Evolutionary conservation across 2,888 invertebrate genomes (phyloP).

Genomic region (Amphiduros pacificus): DNA sequence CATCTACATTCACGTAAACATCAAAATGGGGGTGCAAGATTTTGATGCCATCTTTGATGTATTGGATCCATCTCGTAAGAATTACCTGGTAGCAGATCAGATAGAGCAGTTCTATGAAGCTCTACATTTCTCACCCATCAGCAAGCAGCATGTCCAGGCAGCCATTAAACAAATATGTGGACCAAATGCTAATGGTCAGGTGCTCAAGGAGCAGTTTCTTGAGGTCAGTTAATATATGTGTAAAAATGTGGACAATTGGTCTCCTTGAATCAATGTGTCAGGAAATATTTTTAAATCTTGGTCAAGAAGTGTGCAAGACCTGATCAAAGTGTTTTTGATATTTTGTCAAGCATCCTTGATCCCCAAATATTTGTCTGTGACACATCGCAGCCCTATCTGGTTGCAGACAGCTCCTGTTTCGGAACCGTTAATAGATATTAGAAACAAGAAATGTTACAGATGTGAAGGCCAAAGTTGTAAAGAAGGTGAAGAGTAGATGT

Average conservation of each 20-base stretch:
- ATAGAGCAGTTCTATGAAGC: slow-evolving; percentile 38
- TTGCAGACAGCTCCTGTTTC: too few relatives aligned
- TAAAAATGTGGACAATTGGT: neutral
- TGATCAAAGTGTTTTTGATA: too few relatives aligned
- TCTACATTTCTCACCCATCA: slow-evolving; percentile 34
- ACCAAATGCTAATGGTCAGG: slow-evolving; percentile 14
- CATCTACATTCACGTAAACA: neutral
- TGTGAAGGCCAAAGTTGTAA: too few relatives aligned
- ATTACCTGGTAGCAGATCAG: slow-evolving; percentile 39
- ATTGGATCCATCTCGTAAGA: slow-evolving; percentile 39
- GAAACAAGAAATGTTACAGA: too few relatives aligned
- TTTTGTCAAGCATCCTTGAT: too few relatives aligned
- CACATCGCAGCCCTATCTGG: too few relatives aligned
- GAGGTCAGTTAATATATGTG: slow-evolving; percentile 26
- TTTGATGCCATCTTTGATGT: slow-evolving; percentile 37
- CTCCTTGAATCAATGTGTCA: neutral
- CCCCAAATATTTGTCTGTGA: too few relatives aligned
- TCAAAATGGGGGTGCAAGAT: slow-evolving; percentile 20
- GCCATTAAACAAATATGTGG: slow-evolving; percentile 41
- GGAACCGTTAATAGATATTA: too few relatives aligned
- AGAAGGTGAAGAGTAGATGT: too few relatives aligned
- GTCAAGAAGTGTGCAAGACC: neutral
- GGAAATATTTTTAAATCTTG: neutral
- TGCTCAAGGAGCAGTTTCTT: slow-evolving; percentile 36
- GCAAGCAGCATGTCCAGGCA: slow-evolving; percentile 36